These are phyloP conservation scores for Thalpophila matura DNA, from an alignment of 2,888 invertebrate genomes.

Conservation along the genomic window DNA sequence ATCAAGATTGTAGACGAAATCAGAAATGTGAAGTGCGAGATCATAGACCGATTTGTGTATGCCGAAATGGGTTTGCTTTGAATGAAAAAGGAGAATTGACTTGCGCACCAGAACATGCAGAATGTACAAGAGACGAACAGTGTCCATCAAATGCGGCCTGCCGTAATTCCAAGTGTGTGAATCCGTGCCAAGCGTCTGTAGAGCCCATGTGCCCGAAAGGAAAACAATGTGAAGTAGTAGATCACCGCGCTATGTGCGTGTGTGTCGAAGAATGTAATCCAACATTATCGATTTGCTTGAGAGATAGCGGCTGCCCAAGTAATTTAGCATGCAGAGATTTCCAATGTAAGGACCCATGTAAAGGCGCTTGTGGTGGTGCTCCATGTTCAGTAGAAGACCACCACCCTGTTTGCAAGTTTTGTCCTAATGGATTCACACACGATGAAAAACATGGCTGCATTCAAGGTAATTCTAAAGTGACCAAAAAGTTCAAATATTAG, in stretches of 20 bases:
- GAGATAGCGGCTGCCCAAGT: constrained; percentile 96
- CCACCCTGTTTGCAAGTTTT: constrained; percentile 98
- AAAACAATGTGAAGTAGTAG: constrained; percentile 96
- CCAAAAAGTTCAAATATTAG: constrained; percentile 64
- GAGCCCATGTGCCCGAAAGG: constrained; percentile 94
- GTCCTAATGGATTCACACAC: constrained; percentile 97
- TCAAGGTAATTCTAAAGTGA: constrained; percentile 94
- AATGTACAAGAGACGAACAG: constrained; percentile 95
- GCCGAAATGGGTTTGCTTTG: constrained; percentile 96
- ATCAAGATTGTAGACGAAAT: constrained; percentile 94
- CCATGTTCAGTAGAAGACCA: constrained; percentile 98
- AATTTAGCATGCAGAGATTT: constrained; percentile 96
- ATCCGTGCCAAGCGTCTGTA: constrained; percentile 94
- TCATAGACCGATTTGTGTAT: constrained; percentile 96
- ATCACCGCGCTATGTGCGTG: constrained; percentile 96
- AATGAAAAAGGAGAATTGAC: constrained; percentile 96
- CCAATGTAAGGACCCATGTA: constrained; percentile 97
- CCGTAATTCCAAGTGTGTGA: constrained; percentile 95
- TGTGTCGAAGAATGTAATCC: constrained; percentile 97
- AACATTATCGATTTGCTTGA: constrained; percentile 96
- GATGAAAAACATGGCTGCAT: constrained; percentile 98
- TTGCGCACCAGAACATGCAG: constrained; percentile 95
- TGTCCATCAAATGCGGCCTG: constrained; percentile 97
- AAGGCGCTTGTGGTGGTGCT: constrained; percentile 95
- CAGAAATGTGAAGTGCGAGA: constrained; percentile 97